These are phyloP conservation scores for Syrphus vitripennis DNA, from an alignment of 2,888 invertebrate species.

Conservation along the genomic window DNA sequence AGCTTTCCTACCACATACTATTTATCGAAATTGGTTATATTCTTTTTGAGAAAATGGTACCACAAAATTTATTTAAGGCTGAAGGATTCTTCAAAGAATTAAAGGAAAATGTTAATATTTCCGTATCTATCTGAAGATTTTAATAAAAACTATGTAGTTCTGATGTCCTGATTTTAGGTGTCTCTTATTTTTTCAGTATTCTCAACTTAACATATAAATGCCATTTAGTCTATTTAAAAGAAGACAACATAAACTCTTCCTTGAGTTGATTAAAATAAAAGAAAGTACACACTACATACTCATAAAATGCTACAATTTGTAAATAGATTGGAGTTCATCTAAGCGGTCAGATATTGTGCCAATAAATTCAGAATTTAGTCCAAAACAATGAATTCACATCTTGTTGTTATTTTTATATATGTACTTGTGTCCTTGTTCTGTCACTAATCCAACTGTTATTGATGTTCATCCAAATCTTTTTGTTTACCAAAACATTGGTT, in stretches of 20 bases:
- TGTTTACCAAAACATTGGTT: slow-evolving; percentile 1
- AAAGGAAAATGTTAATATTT: too few relatives aligned
- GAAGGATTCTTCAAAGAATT: too few relatives aligned
- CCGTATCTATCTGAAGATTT: too few relatives aligned
- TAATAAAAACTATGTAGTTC: too few relatives aligned
- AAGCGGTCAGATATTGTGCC: not conserved
- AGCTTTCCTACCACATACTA: too few relatives aligned
- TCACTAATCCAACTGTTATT: not conserved
- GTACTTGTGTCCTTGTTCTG: not conserved
- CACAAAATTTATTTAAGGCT: too few relatives aligned
- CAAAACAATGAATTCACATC: not conserved
- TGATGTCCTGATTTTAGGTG: too few relatives aligned
- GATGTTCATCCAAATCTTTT: not conserved
- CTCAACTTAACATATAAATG: not conserved
- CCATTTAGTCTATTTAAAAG: not conserved
- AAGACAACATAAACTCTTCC: not conserved
- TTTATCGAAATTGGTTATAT: too few relatives aligned
- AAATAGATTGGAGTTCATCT: not conserved
- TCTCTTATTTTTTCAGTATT: not conserved
- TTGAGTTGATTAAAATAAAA: not conserved
- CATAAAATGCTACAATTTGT: not conserved
- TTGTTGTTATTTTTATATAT: not conserved
- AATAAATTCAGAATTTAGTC: not conserved
- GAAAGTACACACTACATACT: not conserved
- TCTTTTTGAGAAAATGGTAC: too few relatives aligned